Conservation (phyloP, 2,113 vertebrate species). For the Cygnus atratus region DNA sequence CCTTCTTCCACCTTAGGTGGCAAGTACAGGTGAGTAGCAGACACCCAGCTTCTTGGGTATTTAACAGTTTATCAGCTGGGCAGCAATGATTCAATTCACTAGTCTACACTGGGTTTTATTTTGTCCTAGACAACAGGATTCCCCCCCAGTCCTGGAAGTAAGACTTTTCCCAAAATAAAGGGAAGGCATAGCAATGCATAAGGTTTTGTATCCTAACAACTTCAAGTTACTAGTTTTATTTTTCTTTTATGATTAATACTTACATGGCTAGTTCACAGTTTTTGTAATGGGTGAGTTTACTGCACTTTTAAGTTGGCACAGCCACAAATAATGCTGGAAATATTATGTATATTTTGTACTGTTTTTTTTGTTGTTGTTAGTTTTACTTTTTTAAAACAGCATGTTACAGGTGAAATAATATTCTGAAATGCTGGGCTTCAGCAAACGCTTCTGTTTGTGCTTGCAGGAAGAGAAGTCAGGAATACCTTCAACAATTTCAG, state of each 20-base stretch:
- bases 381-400: background rate
- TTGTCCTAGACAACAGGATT: background rate
- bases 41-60: background rate
- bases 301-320: constrained; percentile 68
- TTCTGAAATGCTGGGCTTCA: constrained; percentile 11
- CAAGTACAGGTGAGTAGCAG: background rate
- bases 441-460: background rate
- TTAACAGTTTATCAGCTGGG: background rate
- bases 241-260: constrained; percentile 15
- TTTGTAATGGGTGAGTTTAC: constrained; percentile 33
- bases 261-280: background rate
- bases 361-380: background rate
- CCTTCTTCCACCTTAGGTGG: background rate
- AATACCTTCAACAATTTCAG: background rate
- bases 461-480: background rate
- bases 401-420: background rate
- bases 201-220: constrained; percentile 25
- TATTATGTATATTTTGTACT: constrained; percentile 64
- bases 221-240: constrained; percentile 9
- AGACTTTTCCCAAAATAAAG: background rate
- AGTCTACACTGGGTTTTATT: background rate
- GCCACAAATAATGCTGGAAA: constrained; percentile 24
- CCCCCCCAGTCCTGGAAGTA: background rate
- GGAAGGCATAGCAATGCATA: background rate
- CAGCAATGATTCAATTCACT: background rate